Percentiles rank a stretch among this genome's conserved stretches.
Conservation (phyloP, 2,113 vertebrate genomes). For the Rhinoptilus africanus region DNA sequence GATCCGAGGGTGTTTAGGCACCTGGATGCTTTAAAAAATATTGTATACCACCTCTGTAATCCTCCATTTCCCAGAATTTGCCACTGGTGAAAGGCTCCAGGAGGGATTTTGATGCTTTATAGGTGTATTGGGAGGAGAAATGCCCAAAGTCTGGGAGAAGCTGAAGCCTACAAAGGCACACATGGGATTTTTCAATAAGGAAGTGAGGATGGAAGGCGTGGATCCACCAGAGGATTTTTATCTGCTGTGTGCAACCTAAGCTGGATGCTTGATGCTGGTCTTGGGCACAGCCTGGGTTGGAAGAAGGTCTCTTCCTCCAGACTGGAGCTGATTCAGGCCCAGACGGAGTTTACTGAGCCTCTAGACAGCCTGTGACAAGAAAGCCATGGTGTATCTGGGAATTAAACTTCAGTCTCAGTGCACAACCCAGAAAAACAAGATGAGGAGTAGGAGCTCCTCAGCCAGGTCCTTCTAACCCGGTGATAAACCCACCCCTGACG, state of each 20-base stretch:
- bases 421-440: background rate
- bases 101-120: background rate
- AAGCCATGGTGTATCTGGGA: background rate
- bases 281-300: background rate
- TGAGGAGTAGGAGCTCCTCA: fast-evolving
- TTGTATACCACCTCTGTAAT: background rate
- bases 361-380: background rate
- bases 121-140: background rate
- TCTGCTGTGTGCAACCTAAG: background rate
- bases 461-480: background rate
- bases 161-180: background rate
- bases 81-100: background rate
- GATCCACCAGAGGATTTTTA: background rate
- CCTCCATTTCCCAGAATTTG: background rate
- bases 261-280: fast-evolving
- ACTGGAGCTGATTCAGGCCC: background rate
- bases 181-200: fast-evolving
- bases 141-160: background rate
- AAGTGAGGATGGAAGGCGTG: background rate
- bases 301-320: background rate
- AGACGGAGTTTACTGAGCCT: background rate
- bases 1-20: background rate
- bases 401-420: fast-evolving
- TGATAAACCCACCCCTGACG: fast-evolving
- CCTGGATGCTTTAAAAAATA: background rate